Evolutionary conservation across 1,140 invertebrate genomes (phyloP).

Genomic region (Cydia amplana): DNA sequence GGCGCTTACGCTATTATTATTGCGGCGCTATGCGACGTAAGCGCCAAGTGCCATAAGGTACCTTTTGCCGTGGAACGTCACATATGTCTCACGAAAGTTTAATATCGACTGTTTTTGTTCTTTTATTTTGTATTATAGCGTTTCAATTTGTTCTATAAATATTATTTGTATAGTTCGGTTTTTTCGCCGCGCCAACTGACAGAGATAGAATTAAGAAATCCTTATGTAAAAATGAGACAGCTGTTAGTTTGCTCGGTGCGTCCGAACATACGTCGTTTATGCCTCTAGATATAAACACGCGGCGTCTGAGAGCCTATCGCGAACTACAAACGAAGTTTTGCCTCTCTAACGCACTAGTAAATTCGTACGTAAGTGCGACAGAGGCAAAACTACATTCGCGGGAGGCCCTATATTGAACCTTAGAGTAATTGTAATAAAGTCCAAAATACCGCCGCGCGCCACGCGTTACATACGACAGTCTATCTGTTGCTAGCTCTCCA

Average conservation of each 20-base stretch:
- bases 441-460: neutral
- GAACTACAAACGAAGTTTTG: too few species aligned
- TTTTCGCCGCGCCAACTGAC: slow-evolving; percentile 39
- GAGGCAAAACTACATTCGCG: too few species aligned
- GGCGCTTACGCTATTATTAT: too few species aligned
- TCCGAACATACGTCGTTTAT: neutral
- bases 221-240: neutral
- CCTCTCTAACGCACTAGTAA: too few species aligned
- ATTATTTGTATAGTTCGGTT: slow-evolving; percentile 56
- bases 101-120: slow-evolving; percentile 48
- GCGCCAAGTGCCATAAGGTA: too few species aligned
- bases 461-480: neutral
- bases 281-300: neutral
- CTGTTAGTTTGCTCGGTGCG: slow-evolving; percentile 14
- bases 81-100: too few species aligned
- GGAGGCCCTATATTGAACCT: neutral
- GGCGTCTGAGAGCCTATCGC: neutral
- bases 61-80: too few species aligned
- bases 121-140: slow-evolving; percentile 61
- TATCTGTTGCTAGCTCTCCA: slow-evolving; percentile 27
- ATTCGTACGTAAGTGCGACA: too few species aligned
- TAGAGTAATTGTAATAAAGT: neutral
- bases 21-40: too few species aligned
- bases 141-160: slow-evolving; percentile 54
- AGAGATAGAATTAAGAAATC: slow-evolving; percentile 10